phyloP scores from a whole-genome alignment of 2,113 vertebrate species.

The Oryzias celebensis region DNA sequence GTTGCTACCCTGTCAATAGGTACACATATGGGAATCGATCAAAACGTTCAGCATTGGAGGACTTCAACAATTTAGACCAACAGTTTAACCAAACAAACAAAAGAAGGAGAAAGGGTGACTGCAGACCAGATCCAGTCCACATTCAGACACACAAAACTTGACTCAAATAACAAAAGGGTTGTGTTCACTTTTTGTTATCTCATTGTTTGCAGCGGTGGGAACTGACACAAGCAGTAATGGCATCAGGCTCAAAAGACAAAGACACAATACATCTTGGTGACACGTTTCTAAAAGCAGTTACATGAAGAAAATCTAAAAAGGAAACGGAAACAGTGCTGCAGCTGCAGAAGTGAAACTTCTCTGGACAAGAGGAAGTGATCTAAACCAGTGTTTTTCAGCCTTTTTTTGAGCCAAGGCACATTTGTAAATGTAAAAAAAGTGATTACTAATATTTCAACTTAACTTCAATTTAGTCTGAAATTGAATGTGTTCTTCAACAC shows the following conservation, averaged over 20 bases:
- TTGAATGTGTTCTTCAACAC: no score
- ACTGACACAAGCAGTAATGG: constrained; percentile 28
- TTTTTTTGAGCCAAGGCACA: no score
- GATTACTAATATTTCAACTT: no score
- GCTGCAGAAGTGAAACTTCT: constrained; percentile 47
- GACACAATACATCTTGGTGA: not conserved
- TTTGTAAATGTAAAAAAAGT: no score
- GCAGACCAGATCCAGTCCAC: not conserved
- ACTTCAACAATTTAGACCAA: not conserved
- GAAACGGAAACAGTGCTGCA: constrained; percentile 9
- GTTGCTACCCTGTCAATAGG: constrained; percentile 85
- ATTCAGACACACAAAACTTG: constrained; percentile 28
- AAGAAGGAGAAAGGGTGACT: constrained; percentile 2
- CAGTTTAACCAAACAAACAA: not conserved
- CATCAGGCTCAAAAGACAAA: constrained; percentile 17
- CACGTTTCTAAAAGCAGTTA: not conserved
- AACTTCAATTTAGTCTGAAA: no score
- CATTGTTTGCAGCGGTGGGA: constrained; percentile 46
- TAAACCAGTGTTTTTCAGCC: not conserved
- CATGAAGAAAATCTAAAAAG: not conserved
- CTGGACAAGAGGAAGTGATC: constrained; percentile 13
- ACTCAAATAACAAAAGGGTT: constrained; percentile 45
- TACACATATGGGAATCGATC: constrained; percentile 12
- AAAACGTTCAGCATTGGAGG: not conserved
- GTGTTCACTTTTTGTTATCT: constrained; percentile 23